Conservation (phyloP, 2,888 invertebrate species). For the Liposcelis brunnea region DNA sequence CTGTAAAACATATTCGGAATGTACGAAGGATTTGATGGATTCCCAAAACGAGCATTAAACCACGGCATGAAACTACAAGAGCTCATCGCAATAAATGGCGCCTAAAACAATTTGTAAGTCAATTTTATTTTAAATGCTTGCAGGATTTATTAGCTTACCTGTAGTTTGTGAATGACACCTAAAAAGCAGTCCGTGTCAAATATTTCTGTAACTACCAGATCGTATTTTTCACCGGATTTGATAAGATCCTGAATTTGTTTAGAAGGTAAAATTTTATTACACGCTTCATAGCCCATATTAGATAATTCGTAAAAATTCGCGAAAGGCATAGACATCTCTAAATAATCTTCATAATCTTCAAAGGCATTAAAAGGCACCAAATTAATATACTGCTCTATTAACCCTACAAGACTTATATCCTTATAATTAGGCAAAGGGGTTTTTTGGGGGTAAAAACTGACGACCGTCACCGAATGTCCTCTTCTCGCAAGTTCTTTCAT, state of each 20-base stretch:
- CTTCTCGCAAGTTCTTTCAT: conserved; percentile 14
- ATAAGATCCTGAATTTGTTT: conserved; percentile 15
- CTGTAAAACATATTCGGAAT: conserved; percentile 10
- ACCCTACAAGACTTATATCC: not conserved
- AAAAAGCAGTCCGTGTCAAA: conserved; percentile 15
- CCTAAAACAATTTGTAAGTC: conserved; percentile 8
- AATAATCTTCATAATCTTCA: not conserved
- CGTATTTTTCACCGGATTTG: conserved; percentile 14
- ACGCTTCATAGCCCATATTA: conserved; percentile 11
- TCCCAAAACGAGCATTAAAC: conserved; percentile 12
- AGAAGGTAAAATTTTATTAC: conserved; percentile 11
- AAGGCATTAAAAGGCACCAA: not conserved
- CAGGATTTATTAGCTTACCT: too few species aligned
- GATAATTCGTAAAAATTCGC: not conserved
- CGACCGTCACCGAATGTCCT: conserved; percentile 16
- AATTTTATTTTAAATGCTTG: too few species aligned
- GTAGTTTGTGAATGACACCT: conserved; percentile 13
- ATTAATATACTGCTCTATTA: not conserved
- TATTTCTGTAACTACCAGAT: conserved; percentile 14
- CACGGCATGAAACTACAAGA: conserved; percentile 13
- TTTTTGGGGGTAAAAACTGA: conserved; percentile 6
- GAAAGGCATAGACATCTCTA: not conserved
- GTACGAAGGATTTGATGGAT: conserved; percentile 14
- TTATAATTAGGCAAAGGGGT: not conserved
- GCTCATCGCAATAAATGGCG: conserved; percentile 12